Evolutionary conservation across 2,113 vertebrate genomes (phyloP), one percentile per base, ranked within the genome.

Genomic region (Nibea albiflora): DNA sequence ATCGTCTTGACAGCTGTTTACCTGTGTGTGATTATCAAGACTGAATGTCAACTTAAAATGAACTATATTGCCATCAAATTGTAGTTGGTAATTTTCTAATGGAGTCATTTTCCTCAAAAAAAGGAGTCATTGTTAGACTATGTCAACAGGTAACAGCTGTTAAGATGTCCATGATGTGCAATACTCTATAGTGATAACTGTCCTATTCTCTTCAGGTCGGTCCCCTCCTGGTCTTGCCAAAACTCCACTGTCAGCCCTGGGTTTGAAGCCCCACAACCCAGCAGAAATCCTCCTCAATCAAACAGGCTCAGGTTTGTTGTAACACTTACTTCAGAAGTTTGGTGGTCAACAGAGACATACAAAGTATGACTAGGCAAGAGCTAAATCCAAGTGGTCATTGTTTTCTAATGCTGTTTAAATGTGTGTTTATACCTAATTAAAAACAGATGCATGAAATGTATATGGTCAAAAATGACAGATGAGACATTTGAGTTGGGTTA

Each of bases 181-280:
- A 39, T 19, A 17, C 39, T 67, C n/a, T 57, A 4, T 52, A 15
- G 10, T 84, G 39, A 66, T 66, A 26, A 19, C 19, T 78, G 24
- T 80, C 5, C 6, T 2, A n/a, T 22, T 78, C 52, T 46, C 66
- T 72, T 69, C 74, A 98, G 98, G 96, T 84, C 98, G 98, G 9
- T 99, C 98, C 57, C 98, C 98, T 19, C 97, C 98, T 0, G 98
- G 98, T 71, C 93, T 99, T 85, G 97, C 97, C 76, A 99, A 97
- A 95, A 99, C 98, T 5, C 98, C 98, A 0, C 94, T 99, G 73
- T 99, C 98, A 61, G 98, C 98, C 1, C 91, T 99, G 88, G 98
- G 98, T 20, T 92, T 99, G 88, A 99, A 98, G 66, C 98, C 98
- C 22, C 98, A 99, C 93, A 99, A 98, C 85, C 98, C 98, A 0